A percentile compares a stretch with the other conserved stretches of the same genome.
Conservation (phyloP, 2,113 vertebrate genomes). For the Psilopsiagon aymara region DNA sequence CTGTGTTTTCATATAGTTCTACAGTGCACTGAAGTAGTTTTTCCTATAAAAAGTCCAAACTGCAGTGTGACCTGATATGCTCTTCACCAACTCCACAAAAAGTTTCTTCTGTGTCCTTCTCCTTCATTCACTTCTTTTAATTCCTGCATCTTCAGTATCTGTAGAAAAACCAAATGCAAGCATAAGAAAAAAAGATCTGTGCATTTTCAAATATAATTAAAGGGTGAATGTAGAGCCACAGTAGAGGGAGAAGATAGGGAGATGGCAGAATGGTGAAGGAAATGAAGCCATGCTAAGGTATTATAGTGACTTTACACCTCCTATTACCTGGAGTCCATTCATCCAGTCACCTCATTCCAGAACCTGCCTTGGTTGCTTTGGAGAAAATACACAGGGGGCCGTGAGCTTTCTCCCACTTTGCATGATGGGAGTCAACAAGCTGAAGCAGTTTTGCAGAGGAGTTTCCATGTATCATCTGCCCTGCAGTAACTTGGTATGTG, state of each 20-base stretch:
- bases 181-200: background rate
- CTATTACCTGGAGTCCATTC: background rate
- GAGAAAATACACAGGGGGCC: background rate
- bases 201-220: background rate
- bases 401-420: background rate
- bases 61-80: background rate
- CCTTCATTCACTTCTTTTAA: background rate
- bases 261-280: background rate
- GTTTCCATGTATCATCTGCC: background rate
- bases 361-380: background rate
- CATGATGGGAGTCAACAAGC: background rate
- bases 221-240: background rate
- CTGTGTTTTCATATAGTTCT: background rate
- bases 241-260: background rate
- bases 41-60: background rate
- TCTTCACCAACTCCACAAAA: background rate
- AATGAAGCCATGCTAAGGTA: background rate
- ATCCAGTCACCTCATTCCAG: background rate
- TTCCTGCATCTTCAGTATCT: background rate
- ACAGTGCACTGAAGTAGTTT: background rate
- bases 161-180: background rate
- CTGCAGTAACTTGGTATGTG: background rate
- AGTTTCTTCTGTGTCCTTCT: background rate
- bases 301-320: background rate
- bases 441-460: background rate